A percentile compares a stretch with the other conserved stretches of the same genome.
Conservation (phyloP, 2,113 vertebrate species). For the Sander vitreus region DNA sequence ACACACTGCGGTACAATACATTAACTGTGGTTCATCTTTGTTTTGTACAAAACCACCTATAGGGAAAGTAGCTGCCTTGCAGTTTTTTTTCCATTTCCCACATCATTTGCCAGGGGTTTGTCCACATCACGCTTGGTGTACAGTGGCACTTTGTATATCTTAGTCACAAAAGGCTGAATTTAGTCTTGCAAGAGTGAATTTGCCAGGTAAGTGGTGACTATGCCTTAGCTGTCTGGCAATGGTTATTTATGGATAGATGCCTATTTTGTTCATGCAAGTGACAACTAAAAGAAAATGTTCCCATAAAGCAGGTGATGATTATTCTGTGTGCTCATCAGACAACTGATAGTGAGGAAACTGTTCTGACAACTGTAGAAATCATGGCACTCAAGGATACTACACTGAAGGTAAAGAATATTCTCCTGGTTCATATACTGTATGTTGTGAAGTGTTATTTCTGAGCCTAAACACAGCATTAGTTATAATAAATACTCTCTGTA, state of each 20-base stretch:
- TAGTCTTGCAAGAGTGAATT: constrained; percentile 11
- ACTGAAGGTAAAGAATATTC: constrained; percentile 52
- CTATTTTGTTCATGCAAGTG: neutral
- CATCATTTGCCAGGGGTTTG: constrained; percentile 61
- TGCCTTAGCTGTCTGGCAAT: neutral
- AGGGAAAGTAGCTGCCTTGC: constrained; percentile 45
- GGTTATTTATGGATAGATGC: neutral
- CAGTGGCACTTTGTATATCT: constrained; percentile 45
- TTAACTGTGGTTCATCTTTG: constrained; percentile 33
- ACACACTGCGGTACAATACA: constrained; percentile 30
- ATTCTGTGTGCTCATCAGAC: constrained; percentile 24
- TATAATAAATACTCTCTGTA: neutral
- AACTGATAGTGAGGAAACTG: neutral
- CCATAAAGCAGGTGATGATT: neutral
- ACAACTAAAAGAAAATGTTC: neutral
- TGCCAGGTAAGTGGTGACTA: constrained; percentile 24
- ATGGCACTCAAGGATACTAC: constrained; percentile 34
- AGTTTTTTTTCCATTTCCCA: constrained; percentile 43
- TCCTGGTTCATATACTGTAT: neutral
- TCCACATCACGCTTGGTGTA: constrained; percentile 35
- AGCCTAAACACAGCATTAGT: neutral
- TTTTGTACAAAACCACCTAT: constrained; percentile 49
- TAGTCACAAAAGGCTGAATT: constrained; percentile 8
- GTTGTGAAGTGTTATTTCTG: neutral
- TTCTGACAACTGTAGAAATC: constrained; percentile 6